Conservation (phyloP, 1,140 invertebrate genomes). For the Drosophila kanapiae region DNA sequence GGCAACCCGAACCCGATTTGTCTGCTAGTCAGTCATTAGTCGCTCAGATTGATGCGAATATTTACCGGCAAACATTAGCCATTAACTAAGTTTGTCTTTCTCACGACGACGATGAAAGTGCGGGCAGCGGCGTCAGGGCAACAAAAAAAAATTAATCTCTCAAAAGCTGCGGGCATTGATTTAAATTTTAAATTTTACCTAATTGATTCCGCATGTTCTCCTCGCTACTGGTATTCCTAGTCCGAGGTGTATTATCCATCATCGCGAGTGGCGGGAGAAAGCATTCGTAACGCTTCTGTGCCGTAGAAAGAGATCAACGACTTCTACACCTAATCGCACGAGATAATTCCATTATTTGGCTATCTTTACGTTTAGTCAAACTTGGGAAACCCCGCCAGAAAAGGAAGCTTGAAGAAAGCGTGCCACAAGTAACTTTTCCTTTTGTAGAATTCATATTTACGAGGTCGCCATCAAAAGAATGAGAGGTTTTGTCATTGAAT, state of each 20-base stretch:
- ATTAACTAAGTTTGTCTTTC: constrained; percentile 64
- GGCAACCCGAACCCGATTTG: constrained; percentile 37
- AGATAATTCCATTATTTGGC: constrained; percentile 11
- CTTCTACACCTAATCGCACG: constrained; percentile 24
- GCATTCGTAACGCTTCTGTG: constrained; percentile 44
- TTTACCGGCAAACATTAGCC: constrained; percentile 42
- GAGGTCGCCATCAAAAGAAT: background rate
- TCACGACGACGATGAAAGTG: constrained; percentile 56
- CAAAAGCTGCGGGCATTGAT: constrained; percentile 56
- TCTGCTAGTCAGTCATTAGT: constrained; percentile 43
- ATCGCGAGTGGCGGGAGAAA: constrained; percentile 61
- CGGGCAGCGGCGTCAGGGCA: constrained; percentile 24
- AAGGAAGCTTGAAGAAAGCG: constrained; percentile 25
- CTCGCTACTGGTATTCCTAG: constrained; percentile 68
- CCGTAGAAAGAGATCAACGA: constrained; percentile 35
- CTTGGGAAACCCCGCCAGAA: constrained; percentile 16
- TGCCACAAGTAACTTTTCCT: constrained; percentile 6
- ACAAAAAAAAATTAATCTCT: constrained; percentile 21
- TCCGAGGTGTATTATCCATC: constrained; percentile 55
- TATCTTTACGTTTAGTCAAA: background rate
- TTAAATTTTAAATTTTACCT: constrained; percentile 61
- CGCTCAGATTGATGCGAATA: constrained; percentile 49
- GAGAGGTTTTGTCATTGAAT: background rate
- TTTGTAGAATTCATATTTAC: constrained; percentile 3
- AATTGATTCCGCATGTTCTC: constrained; percentile 46